Base-by-base conservation (phyloP, 2,113 vertebrate genomes). In the Plectropomus leopardus region DNA sequence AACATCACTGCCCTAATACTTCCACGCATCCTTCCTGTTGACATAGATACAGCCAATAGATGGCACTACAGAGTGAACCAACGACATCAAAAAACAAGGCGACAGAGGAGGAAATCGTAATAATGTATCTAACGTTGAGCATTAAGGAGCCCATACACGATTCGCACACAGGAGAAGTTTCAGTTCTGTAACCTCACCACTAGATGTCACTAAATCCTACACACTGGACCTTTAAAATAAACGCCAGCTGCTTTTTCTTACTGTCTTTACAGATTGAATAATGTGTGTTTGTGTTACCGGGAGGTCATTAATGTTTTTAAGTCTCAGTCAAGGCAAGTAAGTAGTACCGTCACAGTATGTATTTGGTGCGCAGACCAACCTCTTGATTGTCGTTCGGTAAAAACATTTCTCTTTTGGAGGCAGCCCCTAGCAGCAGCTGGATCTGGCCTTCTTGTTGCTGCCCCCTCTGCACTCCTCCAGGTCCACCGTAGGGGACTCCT, bases 401-500 rank as follows among this genome's bases (percentile, higher is more conserved):
- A 90, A 85, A 45, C 17, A 8, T 74, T 72, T 68, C 55, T 34
- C 65, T 24, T 40, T 21, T 7, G 14, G 45, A 13, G 0, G 61
- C 24, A 9, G 54, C 60, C 5, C 72, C 36, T 58, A 93, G 74
- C 92, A 94, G 89, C 93, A 94, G 73, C 40, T 4, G 3, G 76
- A 64, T 66, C 44, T 88, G 32, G 13, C 7, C 69, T 78, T 64
- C 75, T 89, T 94, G 72, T 54, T 36, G 23, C 55, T 86, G 10
- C 71, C 77, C 0, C 87, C 91, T 72, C 93, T 94, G 53, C 87
- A 94, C 17, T 95, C 91, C 5, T 95, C 89, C 57, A 99, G 94
- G 53, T 97, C 96, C 55, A 99, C 96, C 0, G 95, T 98, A n/a
- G 96, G 94, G 0, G 93, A 87, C 0, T 59, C 55, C 77, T 90